phyloP scores from a whole-genome alignment of 1,140 invertebrate species.

The Camponotus vicinus region DNA sequence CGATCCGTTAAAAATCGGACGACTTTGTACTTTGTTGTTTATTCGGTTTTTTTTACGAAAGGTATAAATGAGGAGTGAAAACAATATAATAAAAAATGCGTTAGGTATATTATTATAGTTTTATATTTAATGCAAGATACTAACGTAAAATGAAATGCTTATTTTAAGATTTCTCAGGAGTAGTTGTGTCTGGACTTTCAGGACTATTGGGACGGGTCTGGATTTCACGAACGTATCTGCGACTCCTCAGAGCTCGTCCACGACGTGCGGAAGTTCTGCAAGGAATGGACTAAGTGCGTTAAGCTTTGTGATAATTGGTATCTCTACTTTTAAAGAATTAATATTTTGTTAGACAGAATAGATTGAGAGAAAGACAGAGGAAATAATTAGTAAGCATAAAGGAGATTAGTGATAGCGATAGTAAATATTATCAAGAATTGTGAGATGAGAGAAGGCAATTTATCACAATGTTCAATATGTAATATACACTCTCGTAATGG shows the following conservation, averaged over 20 bases:
- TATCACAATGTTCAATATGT: constrained; percentile 11
- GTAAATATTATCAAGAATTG: neutral
- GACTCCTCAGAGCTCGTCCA: constrained; percentile 82
- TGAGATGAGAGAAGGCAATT: constrained; percentile 6
- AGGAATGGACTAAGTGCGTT: constrained; percentile 63
- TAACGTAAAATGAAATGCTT: constrained; percentile 37
- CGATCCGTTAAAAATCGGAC: neutral
- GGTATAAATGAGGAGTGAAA: neutral
- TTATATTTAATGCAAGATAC: constrained; percentile 52
- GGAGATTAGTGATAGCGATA: neutral
- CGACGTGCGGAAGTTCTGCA: constrained; percentile 74
- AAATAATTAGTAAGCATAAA: neutral
- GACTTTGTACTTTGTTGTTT: neutral
- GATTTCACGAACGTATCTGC: constrained; percentile 72
- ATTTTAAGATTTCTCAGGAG: constrained; percentile 54
- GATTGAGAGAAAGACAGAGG: neutral
- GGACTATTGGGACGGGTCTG: constrained; percentile 60
- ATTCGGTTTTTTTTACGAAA: neutral
- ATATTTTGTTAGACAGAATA: neutral
- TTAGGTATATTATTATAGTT: neutral
- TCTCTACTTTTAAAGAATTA: neutral
- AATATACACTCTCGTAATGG: constrained; percentile 41
- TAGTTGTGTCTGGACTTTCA: constrained; percentile 57
- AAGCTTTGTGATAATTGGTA: neutral
- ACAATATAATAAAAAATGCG: neutral